Evolutionary conservation across 2,113 vertebrate species (phyloP), one percentile per base, ranked within the genome.

Genomic region (Fulmarus glacialis): DNA sequence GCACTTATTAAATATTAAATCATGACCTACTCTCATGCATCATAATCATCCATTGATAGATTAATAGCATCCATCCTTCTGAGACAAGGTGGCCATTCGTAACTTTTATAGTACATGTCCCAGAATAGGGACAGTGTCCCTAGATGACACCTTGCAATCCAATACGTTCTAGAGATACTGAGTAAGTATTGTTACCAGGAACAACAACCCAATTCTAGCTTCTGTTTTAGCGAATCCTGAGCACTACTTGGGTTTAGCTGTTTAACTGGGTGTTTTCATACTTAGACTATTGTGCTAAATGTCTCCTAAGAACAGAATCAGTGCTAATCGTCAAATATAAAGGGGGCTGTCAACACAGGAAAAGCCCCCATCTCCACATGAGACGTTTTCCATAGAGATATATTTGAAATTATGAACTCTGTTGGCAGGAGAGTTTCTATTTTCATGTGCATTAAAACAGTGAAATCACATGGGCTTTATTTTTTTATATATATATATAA

Each of bases 311-410:
- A 70, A 45, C 11, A 91, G 19, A 84, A 45, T 12, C 34, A 29
- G 5, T 77, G 34, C 8, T 72, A 83, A 55, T 47, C 26, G n/a
- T 47, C 8, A 63, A n/a, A 18, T 34, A 15, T 34, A 43, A 63
- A 55, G 13, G 14, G 9, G 14, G 8, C 4, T 68, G 34, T 43
- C 38, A 74, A 30, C 11, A 68, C 6, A 62, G 45, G 22, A 36
- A 62, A 66, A 62, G 6, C 3, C 14, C 19, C 8, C 24, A 42
- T 27, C 40, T 67, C 56, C 24, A 42, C 0, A 0, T 32, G 8
- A 73, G 36, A 64, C 5, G 8, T 87, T 66, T 91, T 42, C n/a
- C 11, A 12, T 32, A 55, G 9, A 66, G 38, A 78, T 42, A 9
- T 32, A 55, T 36, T 56, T 93, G 59, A 89, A 89, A 73, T 64